Base-by-base conservation (phyloP, 2,888 invertebrate genomes). In the Mellilla xanthometata region DNA sequence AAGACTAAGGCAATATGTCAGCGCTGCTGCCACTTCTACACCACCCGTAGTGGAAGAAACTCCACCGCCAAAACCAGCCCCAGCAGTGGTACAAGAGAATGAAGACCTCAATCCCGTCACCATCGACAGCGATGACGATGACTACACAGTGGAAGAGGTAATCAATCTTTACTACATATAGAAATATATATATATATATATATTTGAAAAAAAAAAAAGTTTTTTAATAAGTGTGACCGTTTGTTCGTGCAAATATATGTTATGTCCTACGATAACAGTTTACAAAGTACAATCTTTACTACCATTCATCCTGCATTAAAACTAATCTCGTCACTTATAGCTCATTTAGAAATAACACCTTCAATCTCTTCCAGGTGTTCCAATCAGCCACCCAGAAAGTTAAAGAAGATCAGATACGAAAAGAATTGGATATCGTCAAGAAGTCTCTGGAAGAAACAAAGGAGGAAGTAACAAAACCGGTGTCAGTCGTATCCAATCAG, bases 101-200 rank as follows among this genome's bases (percentile, higher is more conserved):
- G 36, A 36, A 0, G 48, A 30, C 2, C 34, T 15, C 9, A 19
- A 26, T 0, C 28, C 50, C 1, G 71, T 84, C 39, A 46, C 63
- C 2, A 62, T 94, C 0, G 93, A 92, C 38, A 91, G 92, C 55
- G 93, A 93, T 52, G 95, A 95, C 46, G 95, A 95, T 60, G 95
- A 96, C 66, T 96, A 96, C 60, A 92, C 93, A n/a, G 95, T 94
- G 52, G 95, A 95, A 58, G 96, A 96, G 73, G 94, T 87, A 27
- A 63, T 57, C 7, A 31, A 39, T 23, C 30, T 36, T 28, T 19
- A n/a, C 2, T n/a, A n/a, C n/a, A n/a, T n/a, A n/a, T n/a, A n/a
- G n/a, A n/a, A n/a, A n/a, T n/a, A n/a, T n/a, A n/a, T n/a, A n/a
- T n/a, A n/a, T n/a, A n/a, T n/a, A n/a, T n/a, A n/a, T n/a, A n/a